These are phyloP conservation scores for Hoplostethus mediterraneus DNA, from an alignment of 2,797 vertebrate genomes.

Conservation along the genomic window DNA sequence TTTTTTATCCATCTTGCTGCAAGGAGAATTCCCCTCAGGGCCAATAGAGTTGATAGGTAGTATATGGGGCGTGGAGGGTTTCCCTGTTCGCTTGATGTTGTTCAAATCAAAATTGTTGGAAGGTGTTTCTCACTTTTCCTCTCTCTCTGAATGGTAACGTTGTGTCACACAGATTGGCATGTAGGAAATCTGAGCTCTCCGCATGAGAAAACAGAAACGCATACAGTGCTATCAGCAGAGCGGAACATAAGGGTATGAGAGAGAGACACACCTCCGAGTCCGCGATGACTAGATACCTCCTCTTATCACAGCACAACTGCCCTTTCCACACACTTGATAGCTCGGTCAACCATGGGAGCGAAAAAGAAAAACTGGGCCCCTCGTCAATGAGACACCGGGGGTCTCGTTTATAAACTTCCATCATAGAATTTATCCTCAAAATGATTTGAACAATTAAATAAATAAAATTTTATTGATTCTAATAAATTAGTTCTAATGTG, in stretches of 20 bases:
- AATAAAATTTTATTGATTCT: no score
- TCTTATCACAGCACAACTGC: conserved; percentile 55
- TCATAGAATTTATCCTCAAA: background rate
- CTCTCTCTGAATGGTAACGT: conserved; percentile 25
- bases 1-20: no score
- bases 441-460: no score
- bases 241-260: conserved; percentile 73
- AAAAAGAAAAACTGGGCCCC: background rate
- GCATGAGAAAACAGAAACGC: conserved; percentile 53
- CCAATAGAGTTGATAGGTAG: no score
- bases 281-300: conserved; percentile 32
- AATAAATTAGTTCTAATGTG: no score
- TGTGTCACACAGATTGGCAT: conserved; percentile 27
- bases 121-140: conserved; percentile 9
- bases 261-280: conserved; percentile 38
- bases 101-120: conserved; percentile 42
- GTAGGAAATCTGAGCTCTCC: conserved; percentile 51
- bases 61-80: no score
- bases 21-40: no score
- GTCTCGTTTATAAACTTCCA: background rate
- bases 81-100: conserved; percentile 12
- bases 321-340: conserved; percentile 52
- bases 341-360: conserved; percentile 42
- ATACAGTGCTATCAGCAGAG: conserved; percentile 64
- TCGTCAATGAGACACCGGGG: background rate